Base-by-base conservation (phyloP, 2,888 invertebrate species). In the Acanthosoma haemorrhoidale region DNA sequence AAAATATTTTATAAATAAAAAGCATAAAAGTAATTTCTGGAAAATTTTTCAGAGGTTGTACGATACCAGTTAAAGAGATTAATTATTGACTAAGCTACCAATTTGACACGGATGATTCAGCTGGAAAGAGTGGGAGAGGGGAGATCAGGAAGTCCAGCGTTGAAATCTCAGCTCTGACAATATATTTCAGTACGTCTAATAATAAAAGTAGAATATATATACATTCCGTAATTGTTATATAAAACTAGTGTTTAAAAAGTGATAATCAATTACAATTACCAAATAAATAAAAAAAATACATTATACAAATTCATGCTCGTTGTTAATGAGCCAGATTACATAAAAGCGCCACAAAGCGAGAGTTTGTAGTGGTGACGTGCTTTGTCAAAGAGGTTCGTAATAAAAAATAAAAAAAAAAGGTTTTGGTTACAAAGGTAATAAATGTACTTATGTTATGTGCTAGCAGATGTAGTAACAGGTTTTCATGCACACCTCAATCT, bases 401-500 rank as follows among this genome's bases (percentile, higher is more conserved):
- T 38, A 31, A 31, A 18, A 63, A 63, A 21, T 13, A 31, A 51
- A 59, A 68, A 71, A 39, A 70, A 63, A 66, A 69, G 69, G 71
- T 38, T 71, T 61, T 73, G 71, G 71, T 73, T 71, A 73, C 71
- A 73, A 71, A 73, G 70, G 73, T 70, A 71, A 70, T 59, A 43
- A 70, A 71, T 71, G 73, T 73, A 73, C 73, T 73, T 73, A 73
- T 73, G 72, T 73, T 73, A 73, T 72, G 73, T 73, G 73, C 73
- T 73, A 73, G 72, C 73, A 72, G 72, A 73, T 69, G 73, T 69
- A 67, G 73, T 71, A 72, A 73, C 66, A 69, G 43, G 51, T 71
- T 72, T 73, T 88, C 92, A 93, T 92, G 92, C 92, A 93, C 92
- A 97, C 97, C 96, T 98, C 99, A 90, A 99, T 97, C 91, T 98